Conservation (phyloP, 2,797 vertebrate genomes). For the Notolepis coatsorum region DNA sequence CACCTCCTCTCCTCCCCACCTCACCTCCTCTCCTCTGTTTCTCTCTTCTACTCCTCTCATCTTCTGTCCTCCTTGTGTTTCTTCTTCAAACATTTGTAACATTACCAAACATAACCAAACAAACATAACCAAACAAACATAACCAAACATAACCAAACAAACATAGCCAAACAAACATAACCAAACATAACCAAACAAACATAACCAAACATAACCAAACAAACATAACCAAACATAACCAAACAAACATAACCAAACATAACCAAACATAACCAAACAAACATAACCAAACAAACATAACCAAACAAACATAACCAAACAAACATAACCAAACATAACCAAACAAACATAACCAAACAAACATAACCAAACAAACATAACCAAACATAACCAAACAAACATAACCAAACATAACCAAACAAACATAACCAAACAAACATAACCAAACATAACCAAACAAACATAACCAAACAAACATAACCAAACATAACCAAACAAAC, state of each 20-base stretch:
- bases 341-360: constrained; percentile 69
- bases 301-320: constrained; percentile 59
- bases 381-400: too few species aligned
- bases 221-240: constrained; percentile 70
- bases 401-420: constrained; percentile 64
- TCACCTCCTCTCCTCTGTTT: neutral
- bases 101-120: constrained; percentile 64
- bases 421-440: constrained; percentile 55
- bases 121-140: constrained; percentile 55
- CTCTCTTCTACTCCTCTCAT: neutral
- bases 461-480: constrained; percentile 69
- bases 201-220: too few species aligned
- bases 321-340: too few species aligned
- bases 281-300: too few species aligned
- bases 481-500: constrained; percentile 53
- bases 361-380: constrained; percentile 55
- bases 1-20: constrained; percentile 30
- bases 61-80: constrained; percentile 32
- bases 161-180: constrained; percentile 69
- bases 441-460: too few species aligned
- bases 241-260: constrained; percentile 53
- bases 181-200: constrained; percentile 52
- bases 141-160: too few species aligned
- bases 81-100: neutral
- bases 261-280: too few species aligned